Conservation (phyloP, 2,888 invertebrate species). For the Podotricha telesiphe region DNA sequence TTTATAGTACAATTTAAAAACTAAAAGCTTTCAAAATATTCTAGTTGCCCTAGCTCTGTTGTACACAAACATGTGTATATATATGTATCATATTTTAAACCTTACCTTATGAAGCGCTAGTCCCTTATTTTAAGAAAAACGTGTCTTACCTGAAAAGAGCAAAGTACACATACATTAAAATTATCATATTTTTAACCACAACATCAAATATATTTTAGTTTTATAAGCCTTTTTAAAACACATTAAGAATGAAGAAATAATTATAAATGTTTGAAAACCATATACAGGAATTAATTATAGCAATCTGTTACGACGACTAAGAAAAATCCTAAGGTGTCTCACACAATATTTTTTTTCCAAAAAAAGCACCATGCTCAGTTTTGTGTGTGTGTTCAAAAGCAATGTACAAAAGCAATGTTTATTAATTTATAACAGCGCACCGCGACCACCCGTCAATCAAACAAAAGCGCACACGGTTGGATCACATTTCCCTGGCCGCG, state of each 20-base stretch:
- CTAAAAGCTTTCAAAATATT: not conserved
- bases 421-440: slow-evolving; percentile 1
- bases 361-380: not conserved
- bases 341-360: not conserved
- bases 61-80: not conserved
- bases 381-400: not conserved
- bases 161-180: slow-evolving; percentile 12
- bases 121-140: not conserved
- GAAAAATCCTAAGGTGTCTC: not conserved
- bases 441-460: slow-evolving; percentile 33
- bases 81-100: not conserved
- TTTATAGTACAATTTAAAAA: not conserved
- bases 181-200: not conserved
- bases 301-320: not conserved
- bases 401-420: too few relatives aligned
- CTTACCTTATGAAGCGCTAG: slow-evolving; percentile 9
- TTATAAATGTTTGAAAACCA: too few relatives aligned
- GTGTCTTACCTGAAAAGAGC: slow-evolving; percentile 39
- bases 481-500: slow-evolving; percentile 53
- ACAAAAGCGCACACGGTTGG: slow-evolving; percentile 41
- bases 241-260: too few relatives aligned
- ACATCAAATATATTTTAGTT: not conserved
- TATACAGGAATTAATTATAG: too few relatives aligned
- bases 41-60: not conserved
- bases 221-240: too few relatives aligned